Base-by-base conservation (phyloP, 2,888 invertebrate genomes). In the Acleris emargana region DNA sequence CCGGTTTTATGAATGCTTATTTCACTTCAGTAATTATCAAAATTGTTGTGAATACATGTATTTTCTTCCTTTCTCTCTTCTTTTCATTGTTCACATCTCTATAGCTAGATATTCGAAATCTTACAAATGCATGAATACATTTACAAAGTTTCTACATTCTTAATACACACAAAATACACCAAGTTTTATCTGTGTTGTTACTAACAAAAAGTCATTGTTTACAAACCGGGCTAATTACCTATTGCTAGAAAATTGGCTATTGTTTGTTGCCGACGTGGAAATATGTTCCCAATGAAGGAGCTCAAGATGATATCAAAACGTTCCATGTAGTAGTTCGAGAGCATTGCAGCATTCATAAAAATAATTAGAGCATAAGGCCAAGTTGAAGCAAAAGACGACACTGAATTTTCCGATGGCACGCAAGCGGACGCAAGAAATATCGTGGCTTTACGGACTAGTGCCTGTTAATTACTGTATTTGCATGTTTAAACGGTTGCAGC, bases 221-320 rank as follows among this genome's bases (percentile, higher is more conserved):
- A 76, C 69, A 70, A 75, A 74, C 70, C 64, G 69, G 72, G 76
- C 79, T 88, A 87, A 87, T 87, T 83, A 83, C 71, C 69, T 68
- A 78, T 78, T 82, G 66, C 75, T 73, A 76, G 70, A 71, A 81
- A 82, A 87, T 84, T 75, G 75, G 71, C 85, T 73, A 88, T 88
- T 89, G 88, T 89, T 82, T 82, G 68, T 71, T 68, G 72, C 54
- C 66, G 72, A 74, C 75, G 71, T 75, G 71, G 70, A 81, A 78
- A 79, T 81, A 82, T 78, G 71, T 71, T 77, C 73, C 72, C 77
- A 78, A 77, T 60, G 67, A 68, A 73, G 73, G 72, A 75, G 69
- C 54, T 58, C 58, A 52, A 60, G 64, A 62, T 69, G 50, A 32
- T 69, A 64, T 69, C 67, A 43, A 57, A 66, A 66, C 54, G 32